Evolutionary conservation across 2,888 invertebrate genomes (phyloP).

Genomic region (Tineola bisselliella): DNA sequence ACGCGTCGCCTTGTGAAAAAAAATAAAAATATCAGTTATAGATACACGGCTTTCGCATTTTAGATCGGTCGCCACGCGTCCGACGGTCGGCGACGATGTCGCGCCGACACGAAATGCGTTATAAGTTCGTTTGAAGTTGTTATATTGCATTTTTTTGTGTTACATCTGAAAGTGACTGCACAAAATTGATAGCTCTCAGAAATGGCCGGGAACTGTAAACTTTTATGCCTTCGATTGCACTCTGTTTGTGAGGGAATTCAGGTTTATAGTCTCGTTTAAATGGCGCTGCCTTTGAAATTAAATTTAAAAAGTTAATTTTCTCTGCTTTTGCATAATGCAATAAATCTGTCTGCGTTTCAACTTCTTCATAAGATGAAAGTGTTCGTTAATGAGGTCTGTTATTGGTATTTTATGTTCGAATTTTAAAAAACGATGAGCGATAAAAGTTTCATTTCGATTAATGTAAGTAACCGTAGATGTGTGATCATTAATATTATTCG

Average conservation of each 20-base stretch:
- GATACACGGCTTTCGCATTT: constrained; percentile 58
- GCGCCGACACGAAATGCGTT: constrained; percentile 6
- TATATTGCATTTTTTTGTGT: constrained; percentile 30
- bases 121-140: constrained; percentile 30
- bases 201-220: constrained; percentile 31
- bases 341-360: constrained; percentile 19
- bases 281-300: constrained; percentile 25
- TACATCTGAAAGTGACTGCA: constrained; percentile 21
- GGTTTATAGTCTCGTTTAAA: constrained; percentile 40
- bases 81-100: constrained; percentile 16
- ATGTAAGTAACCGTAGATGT: not conserved
- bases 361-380: constrained; percentile 20
- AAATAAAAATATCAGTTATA: constrained; percentile 49
- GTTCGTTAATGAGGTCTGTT: constrained; percentile 16
- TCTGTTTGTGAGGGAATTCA: constrained; percentile 26
- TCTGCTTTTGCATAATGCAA: constrained; percentile 17
- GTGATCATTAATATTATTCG: not conserved
- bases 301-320: constrained; percentile 16
- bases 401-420: not conserved
- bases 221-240: constrained; percentile 29
- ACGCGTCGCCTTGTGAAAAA: constrained; percentile 55
- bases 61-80: constrained; percentile 36
- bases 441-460: not conserved
- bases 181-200: constrained; percentile 38
- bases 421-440: not conserved